Base-by-base conservation (phyloP, 2,113 vertebrate genomes). In the Oryzias celebensis region DNA sequence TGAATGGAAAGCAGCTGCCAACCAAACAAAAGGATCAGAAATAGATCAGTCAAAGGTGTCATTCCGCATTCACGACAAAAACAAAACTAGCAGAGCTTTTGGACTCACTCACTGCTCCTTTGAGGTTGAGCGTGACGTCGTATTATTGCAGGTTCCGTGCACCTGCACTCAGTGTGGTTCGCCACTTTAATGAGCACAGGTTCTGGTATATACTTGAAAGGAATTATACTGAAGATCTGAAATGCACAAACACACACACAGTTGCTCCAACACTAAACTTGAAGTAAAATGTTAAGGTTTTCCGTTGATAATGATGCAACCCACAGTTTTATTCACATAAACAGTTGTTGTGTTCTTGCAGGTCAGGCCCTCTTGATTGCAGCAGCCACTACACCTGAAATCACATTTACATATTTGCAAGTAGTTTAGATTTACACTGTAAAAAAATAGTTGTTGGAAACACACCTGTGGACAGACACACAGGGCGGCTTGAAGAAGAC, bases 401-500 rank as follows among this genome's bases (percentile, higher is more conserved):
- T 51, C 16, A 52, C 22, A 15, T 58, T 57, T 62, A 59, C 18
- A 63, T 12, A 49, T 1, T 48, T 4, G 23, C 18, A 36, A 0
- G 45, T 42, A 14, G 54, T 52, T 18, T 67, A 18, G 3, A 20
- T 59, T 4, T n/a, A n/a, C 2, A 16, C 7, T 47, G 17, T 47
- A 18, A 18, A 18, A 47, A 7, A 12, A 12, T 12, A 45, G 69
- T 48, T 2, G 20, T 26, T 23, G 20, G 0, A 52, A 59, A 84
- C 84, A 24, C 56, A 98, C 80, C 96, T 91, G 90, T 93, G 95
- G 58, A 98, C 91, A 0, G 93, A 96, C 59, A 99, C 96, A 1
- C 97, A 99, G 17, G 96, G 96, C 0, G 97, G 97, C 77, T 98
- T 98, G 90, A 97, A 99, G 88, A 98, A 98, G 24, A 93, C 93